phyloP scores from a whole-genome alignment of 2,113 vertebrate species.

The Protobothrops flavoviridis region DNA sequence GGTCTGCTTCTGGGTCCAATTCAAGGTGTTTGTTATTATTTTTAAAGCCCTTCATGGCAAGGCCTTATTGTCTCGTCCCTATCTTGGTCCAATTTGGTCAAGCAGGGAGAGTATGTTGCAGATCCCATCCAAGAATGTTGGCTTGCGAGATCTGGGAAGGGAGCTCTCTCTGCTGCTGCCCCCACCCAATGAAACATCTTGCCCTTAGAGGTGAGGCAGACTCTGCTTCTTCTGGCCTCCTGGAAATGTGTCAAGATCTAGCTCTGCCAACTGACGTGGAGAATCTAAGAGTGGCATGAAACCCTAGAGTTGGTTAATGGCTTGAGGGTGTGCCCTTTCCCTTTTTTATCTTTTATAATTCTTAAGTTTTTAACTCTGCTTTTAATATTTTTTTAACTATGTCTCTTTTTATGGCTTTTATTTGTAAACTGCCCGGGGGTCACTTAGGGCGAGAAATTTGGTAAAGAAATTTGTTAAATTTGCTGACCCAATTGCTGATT shows the following conservation, averaged over 20 bases:
- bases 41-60: background rate
- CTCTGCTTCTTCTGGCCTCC: background rate
- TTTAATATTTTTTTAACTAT: background rate
- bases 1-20: background rate
- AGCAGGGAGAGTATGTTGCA: background rate
- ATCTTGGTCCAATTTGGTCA: background rate
- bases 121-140: background rate
- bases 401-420: background rate
- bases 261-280: background rate
- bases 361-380: background rate
- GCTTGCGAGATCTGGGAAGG: background rate
- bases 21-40: background rate
- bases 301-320: background rate
- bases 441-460: background rate
- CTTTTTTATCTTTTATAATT: background rate
- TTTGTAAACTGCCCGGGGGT: background rate
- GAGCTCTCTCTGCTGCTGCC: background rate
- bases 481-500: background rate
- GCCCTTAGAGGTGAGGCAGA: background rate
- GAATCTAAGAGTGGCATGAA: background rate
- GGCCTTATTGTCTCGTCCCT: background rate
- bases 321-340: background rate
- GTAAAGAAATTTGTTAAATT: background rate
- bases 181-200: background rate
- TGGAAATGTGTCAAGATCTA: background rate